Evolutionary conservation across 2,888 invertebrate species (phyloP).

Genomic region (Sympetrum striolatum): DNA sequence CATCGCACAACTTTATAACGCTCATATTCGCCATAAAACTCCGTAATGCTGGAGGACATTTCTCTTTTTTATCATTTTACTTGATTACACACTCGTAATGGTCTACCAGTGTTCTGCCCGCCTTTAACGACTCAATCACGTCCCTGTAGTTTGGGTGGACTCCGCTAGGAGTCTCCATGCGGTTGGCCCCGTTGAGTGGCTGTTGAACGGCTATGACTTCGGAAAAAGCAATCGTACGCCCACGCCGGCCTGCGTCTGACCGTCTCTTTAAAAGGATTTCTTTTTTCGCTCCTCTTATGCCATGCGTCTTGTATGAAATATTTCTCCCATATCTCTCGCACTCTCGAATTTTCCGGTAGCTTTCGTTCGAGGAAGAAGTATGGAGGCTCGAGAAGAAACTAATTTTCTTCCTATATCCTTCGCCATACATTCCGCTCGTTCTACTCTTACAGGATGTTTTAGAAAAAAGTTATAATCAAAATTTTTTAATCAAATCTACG

Average conservation of each 20-base stretch:
- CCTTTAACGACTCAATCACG: background rate
- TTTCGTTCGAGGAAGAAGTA: background rate
- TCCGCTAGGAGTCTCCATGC: background rate
- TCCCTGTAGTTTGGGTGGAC: background rate
- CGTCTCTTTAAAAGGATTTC: background rate
- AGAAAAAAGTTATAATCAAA: too few relatives aligned
- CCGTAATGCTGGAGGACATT: background rate
- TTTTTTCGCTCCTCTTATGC: background rate
- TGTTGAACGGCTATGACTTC: background rate
- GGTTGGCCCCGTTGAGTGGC: background rate
- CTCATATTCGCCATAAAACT: background rate
- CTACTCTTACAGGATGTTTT: too few relatives aligned
- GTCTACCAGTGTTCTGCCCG: background rate
- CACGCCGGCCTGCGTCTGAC: background rate
- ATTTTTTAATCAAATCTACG: too few relatives aligned
- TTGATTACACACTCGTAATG: background rate
- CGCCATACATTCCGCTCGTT: too few relatives aligned
- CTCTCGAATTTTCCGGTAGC: background rate
- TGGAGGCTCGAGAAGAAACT: background rate
- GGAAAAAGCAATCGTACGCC: background rate
- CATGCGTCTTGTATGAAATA: background rate
- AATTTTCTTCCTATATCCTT: too few relatives aligned
- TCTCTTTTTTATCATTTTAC: background rate
- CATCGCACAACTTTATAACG: too few relatives aligned
- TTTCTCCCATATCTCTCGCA: background rate